Evolutionary conservation across 2,797 vertebrate genomes (phyloP), one percentile per base, ranked within the genome.

Genomic region (Parotocinclus haroldoi): DNA sequence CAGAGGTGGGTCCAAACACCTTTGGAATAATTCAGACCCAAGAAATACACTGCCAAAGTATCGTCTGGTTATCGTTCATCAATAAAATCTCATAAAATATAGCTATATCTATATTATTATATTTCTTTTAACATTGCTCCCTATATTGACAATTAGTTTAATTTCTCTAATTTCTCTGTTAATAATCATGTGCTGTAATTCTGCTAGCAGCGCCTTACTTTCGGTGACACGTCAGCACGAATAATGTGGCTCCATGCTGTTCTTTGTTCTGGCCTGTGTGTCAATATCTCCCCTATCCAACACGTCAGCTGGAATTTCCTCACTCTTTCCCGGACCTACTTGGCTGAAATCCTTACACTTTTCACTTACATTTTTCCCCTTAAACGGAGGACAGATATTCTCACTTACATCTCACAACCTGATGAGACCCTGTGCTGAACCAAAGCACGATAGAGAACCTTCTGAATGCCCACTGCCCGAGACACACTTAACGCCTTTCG

Each of bases 261-360:
- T 69, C 78, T 70, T 76, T 75, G 75, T 72, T 78, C 80, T 72
- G 67, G 67, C 74, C 72, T 65, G 44, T 81, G 78, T 66, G 74
- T 85, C 84, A 84, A 69, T 66, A 57, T 60, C 70, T 65, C 60
- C 66, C 72, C 56, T 71, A 63, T 77, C 64, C 84, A 80, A 79
- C 75, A 60, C 78, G 73, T 84, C 81, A 76, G 75, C 84, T 84
- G 83, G 85, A 87, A 86, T 87, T 87, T 87, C 83, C 80, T 81
- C 78, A 78, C 78, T 83, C 77, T 78, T 86, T 89, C 85, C 88
- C 73, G 69, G 81, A 87, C 84, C 76, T 64, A 81, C 81, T 88
- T 89, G 87, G 87, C 87, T 69, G 61, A 71, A 76, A 81, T 67
- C 72, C 66, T 45, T 55, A 52, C 55, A 71, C 71, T 48, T 70